Evolutionary conservation across 2,113 vertebrate species (phyloP).

Genomic region (Upupa epops): DNA sequence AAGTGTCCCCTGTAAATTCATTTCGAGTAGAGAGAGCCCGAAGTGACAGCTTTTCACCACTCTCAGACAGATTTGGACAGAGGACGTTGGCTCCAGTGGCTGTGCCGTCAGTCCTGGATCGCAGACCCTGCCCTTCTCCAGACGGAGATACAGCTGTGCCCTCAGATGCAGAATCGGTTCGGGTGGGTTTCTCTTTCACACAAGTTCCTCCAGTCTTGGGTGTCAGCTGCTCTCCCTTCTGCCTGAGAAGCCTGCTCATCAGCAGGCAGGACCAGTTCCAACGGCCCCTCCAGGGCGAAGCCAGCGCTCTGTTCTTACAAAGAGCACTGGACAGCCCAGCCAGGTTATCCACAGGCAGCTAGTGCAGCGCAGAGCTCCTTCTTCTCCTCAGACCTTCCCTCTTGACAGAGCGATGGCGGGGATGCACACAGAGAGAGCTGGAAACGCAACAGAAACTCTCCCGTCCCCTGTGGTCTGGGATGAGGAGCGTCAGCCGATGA

Average conservation of each 20-base stretch:
- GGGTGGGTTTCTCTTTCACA: neutral
- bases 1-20: neutral
- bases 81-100: neutral
- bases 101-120: neutral
- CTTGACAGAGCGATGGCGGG: neutral
- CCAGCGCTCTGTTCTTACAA: neutral
- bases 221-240: neutral
- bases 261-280: neutral
- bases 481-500: no score
- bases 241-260: neutral
- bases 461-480: no score
- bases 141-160: neutral
- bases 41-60: neutral
- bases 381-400: neutral
- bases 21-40: neutral
- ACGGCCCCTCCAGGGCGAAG: neutral
- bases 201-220: neutral
- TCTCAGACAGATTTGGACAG: conserved; percentile 10
- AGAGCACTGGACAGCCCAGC: neutral
- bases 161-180: neutral
- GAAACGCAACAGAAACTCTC: neutral
- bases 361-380: neutral
- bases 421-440: neutral
- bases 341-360: neutral
- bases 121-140: neutral